Conservation (phyloP, 2,113 vertebrate genomes). For the Columbina picui region DNA sequence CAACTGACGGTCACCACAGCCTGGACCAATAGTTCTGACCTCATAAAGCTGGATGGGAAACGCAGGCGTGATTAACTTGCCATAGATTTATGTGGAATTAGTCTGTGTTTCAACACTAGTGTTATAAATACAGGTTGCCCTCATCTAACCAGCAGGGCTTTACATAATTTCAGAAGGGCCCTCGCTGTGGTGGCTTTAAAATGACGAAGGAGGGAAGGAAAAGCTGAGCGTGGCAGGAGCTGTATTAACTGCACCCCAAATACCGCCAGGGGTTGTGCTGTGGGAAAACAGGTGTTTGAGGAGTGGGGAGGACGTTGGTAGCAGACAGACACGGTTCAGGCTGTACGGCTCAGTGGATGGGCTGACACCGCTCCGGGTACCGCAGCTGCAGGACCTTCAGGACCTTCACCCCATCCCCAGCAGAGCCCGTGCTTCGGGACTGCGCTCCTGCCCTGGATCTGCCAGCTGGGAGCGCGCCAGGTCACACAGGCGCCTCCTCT, state of each 20-base stretch:
- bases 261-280: neutral
- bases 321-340: fast-evolving
- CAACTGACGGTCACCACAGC: neutral
- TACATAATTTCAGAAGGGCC: conserved; percentile 58
- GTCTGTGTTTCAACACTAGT: conserved; percentile 80
- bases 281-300: neutral
- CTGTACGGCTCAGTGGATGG: fast-evolving
- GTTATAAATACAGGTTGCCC: conserved; percentile 73
- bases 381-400: too few species aligned
- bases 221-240: neutral
- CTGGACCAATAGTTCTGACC: conserved; percentile 49
- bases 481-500: fast-evolving
- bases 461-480: neutral
- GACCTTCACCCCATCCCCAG: neutral
- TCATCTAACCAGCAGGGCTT: conserved; percentile 35
- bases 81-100: conserved; percentile 76
- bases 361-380: neutral
- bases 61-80: conserved; percentile 83
- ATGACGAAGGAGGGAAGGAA: conserved; percentile 70
- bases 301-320: neutral
- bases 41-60: conserved; percentile 66
- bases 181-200: conserved; percentile 77
- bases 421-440: neutral
- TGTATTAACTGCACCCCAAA: neutral
- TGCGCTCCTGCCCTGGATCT: neutral